These are phyloP conservation scores for Papilio polyxenes DNA, from an alignment of 1,140 invertebrate species.

Conservation along the genomic window DNA sequence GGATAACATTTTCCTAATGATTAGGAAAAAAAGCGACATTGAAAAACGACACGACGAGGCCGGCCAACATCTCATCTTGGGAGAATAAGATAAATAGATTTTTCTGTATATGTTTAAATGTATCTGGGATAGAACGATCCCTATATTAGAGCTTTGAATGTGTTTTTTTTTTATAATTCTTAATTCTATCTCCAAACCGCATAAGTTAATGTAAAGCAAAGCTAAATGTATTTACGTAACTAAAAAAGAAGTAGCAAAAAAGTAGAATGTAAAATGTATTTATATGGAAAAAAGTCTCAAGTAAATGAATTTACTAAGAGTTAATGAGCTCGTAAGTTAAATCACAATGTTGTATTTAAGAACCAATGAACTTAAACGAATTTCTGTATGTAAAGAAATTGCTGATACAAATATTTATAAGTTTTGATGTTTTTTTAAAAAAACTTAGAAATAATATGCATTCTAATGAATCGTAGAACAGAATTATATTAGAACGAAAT, in stretches of 20 bases:
- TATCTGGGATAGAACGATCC: background rate
- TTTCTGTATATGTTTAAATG: conserved; percentile 26
- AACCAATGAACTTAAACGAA: background rate
- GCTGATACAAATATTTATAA: background rate
- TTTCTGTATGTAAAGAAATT: background rate
- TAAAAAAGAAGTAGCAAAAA: background rate
- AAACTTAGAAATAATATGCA: background rate
- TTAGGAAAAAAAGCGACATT: conserved; percentile 59
- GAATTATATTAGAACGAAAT: background rate
- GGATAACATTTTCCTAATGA: conserved; percentile 44
- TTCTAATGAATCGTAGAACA: too few relatives aligned
- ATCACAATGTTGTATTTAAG: background rate
- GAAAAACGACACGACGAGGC: conserved; percentile 57
- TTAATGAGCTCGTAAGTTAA: background rate
- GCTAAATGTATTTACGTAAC: background rate
- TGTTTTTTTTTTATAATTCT: too few relatives aligned
- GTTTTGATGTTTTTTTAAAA: background rate
- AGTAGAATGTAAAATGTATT: too few relatives aligned
- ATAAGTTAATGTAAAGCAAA: background rate
- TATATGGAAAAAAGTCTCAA: too few relatives aligned
- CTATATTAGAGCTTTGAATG: background rate
- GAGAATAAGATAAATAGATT: conserved; percentile 61
- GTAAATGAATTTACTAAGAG: too few relatives aligned
- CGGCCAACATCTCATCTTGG: conserved; percentile 56
- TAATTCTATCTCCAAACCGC: too few relatives aligned